phyloP scores from a whole-genome alignment of 2,888 invertebrate species.

The Heliothis peltigera region DNA sequence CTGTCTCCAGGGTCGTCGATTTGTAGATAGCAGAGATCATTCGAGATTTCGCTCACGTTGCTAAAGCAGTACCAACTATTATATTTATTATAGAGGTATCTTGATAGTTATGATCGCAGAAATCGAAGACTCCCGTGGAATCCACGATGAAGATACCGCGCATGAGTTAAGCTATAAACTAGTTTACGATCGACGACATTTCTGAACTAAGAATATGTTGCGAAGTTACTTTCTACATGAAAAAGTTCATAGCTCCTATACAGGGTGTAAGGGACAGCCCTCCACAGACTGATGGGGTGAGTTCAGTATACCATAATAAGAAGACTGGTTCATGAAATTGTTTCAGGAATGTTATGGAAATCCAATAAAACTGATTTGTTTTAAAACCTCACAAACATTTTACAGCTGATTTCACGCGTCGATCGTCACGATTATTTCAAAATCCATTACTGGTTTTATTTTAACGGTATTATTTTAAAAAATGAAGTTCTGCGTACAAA shows the following conservation, averaged over 20 bases:
- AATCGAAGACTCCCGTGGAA: slow-evolving; percentile 30
- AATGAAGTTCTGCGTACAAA: too few relatives aligned
- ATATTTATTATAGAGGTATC: slow-evolving; percentile 30
- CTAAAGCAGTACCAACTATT: slow-evolving; percentile 11
- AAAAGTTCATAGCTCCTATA: not conserved
- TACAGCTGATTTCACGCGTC: too few relatives aligned
- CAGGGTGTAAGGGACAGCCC: too few relatives aligned
- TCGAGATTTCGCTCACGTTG: slow-evolving; percentile 47
- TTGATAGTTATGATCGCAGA: slow-evolving; percentile 30
- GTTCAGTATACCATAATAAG: too few relatives aligned
- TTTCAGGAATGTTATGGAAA: too few relatives aligned
- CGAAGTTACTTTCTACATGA: slow-evolving; percentile 4
- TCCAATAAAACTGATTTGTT: too few relatives aligned
- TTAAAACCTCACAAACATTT: too few relatives aligned
- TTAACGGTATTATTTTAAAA: too few relatives aligned
- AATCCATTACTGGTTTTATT: too few relatives aligned
- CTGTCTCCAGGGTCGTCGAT: not conserved
- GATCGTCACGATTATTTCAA: too few relatives aligned
- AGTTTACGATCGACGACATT: slow-evolving; percentile 23
- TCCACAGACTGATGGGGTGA: too few relatives aligned
- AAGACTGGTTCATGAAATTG: too few relatives aligned
- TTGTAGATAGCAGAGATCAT: slow-evolving; percentile 21
- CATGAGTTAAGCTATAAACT: slow-evolving; percentile 20
- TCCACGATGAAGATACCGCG: slow-evolving; percentile 20
- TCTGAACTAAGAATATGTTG: slow-evolving; percentile 1